Evolutionary conservation across 2,888 invertebrate species (phyloP), one percentile per base, ranked within the genome.

Genomic region (Acanthosepion esculentum): DNA sequence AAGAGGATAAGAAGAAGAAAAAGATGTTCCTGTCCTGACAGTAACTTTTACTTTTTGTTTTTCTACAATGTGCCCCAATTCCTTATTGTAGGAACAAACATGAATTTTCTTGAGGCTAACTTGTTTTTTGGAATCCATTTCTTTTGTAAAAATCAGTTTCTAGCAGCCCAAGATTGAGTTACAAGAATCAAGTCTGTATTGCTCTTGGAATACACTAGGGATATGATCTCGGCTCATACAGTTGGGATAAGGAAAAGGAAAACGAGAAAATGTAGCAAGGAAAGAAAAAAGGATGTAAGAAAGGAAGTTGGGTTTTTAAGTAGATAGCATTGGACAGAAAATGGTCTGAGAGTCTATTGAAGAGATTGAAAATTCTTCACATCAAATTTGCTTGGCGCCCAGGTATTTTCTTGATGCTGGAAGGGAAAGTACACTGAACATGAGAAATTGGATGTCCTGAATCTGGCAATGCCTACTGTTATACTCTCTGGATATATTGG

Each of bases 361-460:
- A 59, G 23, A 59, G 26, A 59, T 59, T n/a, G n/a, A 15, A 78
- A 78, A 78, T 78, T 78, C 78, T n/a, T 78, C 20, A 78, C 78
- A 78, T n/a, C n/a, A 78, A 78, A 78, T 78, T 78, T 33, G n/a
- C n/a, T n/a, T 33, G 33, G 78, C 78, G 78, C n/a, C 15, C 12
- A 78, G 12, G 78, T 78, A n/a, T 33, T 78, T 78, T 78, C n/a
- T 15, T 78, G 8, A 12, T 15, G 78, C 78, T 78, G n/a, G 78
- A 78, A 78, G 78, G 78, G 78, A 78, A 78, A n/a, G n/a, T 78
- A n/a, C 78, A 18, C 33, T n/a, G n/a, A 78, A 78, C 78, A 78
- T 78, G 78, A 78, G 78, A 78, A 78, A 78, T 78, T 78, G 78
- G 78, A 78, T 78, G 78, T 78, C 78, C n/a, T 78, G n/a, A 78